Evolutionary conservation across 2,797 vertebrate species (phyloP).

Genomic region (Acanthornis magna): DNA sequence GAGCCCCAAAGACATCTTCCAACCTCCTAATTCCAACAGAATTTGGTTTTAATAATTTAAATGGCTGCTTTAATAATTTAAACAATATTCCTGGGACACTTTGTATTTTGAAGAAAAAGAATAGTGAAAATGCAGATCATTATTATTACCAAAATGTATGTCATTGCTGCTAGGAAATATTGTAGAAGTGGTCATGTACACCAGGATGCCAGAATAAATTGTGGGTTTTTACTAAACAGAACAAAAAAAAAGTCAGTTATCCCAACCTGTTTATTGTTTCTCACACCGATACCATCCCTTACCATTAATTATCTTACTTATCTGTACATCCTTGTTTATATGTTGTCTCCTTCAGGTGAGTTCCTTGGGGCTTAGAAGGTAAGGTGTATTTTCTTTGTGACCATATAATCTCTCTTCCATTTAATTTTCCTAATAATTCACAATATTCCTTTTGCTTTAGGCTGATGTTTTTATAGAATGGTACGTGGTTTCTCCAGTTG

Average conservation of each 20-base stretch:
- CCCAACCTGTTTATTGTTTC: not conserved
- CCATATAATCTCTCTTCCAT: not conserved
- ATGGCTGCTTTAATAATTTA: not conserved
- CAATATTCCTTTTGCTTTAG: not conserved
- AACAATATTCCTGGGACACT: not conserved
- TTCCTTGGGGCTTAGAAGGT: not conserved
- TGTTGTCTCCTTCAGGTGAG: not conserved
- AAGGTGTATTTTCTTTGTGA: not conserved
- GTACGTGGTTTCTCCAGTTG: not conserved
- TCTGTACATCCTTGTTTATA: not conserved
- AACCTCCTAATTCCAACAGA: not conserved
- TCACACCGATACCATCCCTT: not conserved
- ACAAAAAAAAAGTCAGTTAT: not conserved
- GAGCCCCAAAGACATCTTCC: not conserved
- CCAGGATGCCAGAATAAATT: not conserved
- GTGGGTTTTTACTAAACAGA: not conserved
- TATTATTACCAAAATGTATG: not conserved
- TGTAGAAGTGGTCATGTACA: not conserved
- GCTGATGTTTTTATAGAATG: not conserved
- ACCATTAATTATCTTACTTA: not conserved
- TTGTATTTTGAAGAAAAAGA: conserved; percentile 1
- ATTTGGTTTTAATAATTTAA: not conserved
- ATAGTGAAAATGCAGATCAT: not conserved
- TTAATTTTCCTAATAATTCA: not conserved
- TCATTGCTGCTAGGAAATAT: not conserved